Conservation (phyloP, 2,888 invertebrate species). For the Chironomus riparius region DNA sequence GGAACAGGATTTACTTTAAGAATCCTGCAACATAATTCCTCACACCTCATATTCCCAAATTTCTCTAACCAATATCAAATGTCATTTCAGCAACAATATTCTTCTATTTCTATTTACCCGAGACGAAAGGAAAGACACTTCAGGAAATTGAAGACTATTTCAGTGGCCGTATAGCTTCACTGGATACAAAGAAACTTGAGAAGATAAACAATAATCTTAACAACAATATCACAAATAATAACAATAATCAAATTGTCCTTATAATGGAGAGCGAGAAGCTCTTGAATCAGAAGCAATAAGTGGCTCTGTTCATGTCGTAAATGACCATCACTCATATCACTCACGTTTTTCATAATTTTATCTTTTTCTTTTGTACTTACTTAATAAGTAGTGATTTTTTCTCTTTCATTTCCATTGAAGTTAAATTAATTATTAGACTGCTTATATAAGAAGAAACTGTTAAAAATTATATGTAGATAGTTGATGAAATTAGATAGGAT, state of each 20-base stretch:
- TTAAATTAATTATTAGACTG: too few relatives aligned
- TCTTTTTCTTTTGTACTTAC: background rate
- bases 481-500: too few relatives aligned
- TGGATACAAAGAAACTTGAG: constrained; percentile 39
- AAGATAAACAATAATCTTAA: constrained; percentile 24
- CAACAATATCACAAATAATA: background rate
- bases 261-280: constrained; percentile 10
- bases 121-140: constrained; percentile 57
- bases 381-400: too few relatives aligned
- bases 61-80: background rate
- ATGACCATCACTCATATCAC: background rate
- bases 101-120: constrained; percentile 56
- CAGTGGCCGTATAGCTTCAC: constrained; percentile 50
- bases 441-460: too few relatives aligned
- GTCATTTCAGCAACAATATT: constrained; percentile 47
- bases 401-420: too few relatives aligned
- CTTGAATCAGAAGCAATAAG: constrained; percentile 14
- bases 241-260: constrained; percentile 1
- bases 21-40: too few relatives aligned
- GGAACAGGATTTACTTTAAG: background rate
- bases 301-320: background rate
- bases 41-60: constrained; percentile 25
- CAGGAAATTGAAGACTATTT: constrained; percentile 65
- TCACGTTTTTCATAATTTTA: too few relatives aligned
- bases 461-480: too few relatives aligned